Base-by-base conservation (phyloP, 2,888 invertebrate genomes). In the Zhuqinia jingwanae region DNA sequence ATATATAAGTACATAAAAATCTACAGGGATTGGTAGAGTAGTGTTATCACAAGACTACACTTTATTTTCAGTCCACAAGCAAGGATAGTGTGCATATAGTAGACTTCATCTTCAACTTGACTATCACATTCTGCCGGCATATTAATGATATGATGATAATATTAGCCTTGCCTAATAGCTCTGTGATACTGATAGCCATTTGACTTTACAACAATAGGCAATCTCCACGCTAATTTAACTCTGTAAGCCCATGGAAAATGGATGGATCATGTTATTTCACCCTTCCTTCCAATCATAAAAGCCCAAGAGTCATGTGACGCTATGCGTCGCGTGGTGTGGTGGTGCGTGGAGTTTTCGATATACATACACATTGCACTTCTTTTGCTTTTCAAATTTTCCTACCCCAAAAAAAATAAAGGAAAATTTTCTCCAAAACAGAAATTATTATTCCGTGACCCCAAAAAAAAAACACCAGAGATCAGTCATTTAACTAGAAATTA, bases 221-320 rank as follows among this genome's bases (percentile, higher is more conserved):
- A 82, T 82, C 63, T 75, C 50, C 82, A 82, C 82, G 75, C 83
- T 83, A 83, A 83, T 83, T 83, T 83, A 30, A 30, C 53, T 75
- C 45, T 56, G 25, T 83, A 83, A 83, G 83, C 76, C 77, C 30
- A n/a, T 45, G 17, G 68, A 65, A 83, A 83, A 83, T 83, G 83
- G 83, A 83, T 75, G 77, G 83, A 83, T 83, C 83, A 77, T 83
- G 83, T 83, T 83, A 50, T 42, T 65, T 83, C 77, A 83, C 83
- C 83, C 83, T 83, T 45, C 60, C 36, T 36, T 45, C 63, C 50
- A n/a, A n/a, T 20, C 47, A 50, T 73, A 81, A 75, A 77, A 63
- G 30, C 36, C 82, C 42, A 53, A 83, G 76, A 70, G 81, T 81
- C 70, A 70, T 70, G 8, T 8, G 8, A 3, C 8, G 50, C 50